Conservation (phyloP, 2,888 invertebrate species). For the Laspeyria flexula region DNA sequence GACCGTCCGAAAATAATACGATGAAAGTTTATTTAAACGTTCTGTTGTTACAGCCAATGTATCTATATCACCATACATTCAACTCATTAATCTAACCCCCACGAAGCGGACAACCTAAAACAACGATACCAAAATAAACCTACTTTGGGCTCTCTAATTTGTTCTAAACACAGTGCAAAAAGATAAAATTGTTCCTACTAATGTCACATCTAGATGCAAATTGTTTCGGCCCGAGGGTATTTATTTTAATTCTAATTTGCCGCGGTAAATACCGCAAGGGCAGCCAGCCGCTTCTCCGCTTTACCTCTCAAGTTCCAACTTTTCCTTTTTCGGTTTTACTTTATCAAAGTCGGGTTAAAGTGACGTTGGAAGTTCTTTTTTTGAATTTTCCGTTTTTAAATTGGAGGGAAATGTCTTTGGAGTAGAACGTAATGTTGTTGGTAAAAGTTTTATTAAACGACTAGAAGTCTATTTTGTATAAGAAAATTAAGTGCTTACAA, state of each 20-base stretch:
- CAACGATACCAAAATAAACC: conserved; percentile 37
- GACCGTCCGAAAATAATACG: no score
- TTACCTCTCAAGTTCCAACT: conserved; percentile 39
- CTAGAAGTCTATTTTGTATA: no score
- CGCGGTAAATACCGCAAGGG: conserved; percentile 80
- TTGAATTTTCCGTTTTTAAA: conserved; percentile 15
- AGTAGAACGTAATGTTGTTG: not conserved
- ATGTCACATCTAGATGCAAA: conserved; percentile 86
- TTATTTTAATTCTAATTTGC: conserved; percentile 80
- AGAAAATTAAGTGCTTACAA: no score
- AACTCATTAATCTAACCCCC: conserved; percentile 32
- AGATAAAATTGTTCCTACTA: conserved; percentile 69
- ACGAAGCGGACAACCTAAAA: conserved; percentile 33
- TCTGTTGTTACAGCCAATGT: conserved; percentile 3
- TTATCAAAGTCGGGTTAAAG: conserved; percentile 44
- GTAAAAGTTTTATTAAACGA: not conserved
- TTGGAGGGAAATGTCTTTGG: conserved; percentile 12
- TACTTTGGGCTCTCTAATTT: conserved; percentile 47
- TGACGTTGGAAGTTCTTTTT: conserved; percentile 34
- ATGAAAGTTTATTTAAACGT: no score
- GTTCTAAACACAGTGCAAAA: conserved; percentile 54
- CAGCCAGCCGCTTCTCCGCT: conserved; percentile 50
- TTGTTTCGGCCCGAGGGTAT: conserved; percentile 76
- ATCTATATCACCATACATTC: conserved; percentile 11
- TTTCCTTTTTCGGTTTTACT: conserved; percentile 44